A percentile compares a stretch with the other conserved stretches of the same genome.
Evolutionary conservation across 1,140 invertebrate genomes (phyloP).

Genomic region (Drosophila fuyamai): DNA sequence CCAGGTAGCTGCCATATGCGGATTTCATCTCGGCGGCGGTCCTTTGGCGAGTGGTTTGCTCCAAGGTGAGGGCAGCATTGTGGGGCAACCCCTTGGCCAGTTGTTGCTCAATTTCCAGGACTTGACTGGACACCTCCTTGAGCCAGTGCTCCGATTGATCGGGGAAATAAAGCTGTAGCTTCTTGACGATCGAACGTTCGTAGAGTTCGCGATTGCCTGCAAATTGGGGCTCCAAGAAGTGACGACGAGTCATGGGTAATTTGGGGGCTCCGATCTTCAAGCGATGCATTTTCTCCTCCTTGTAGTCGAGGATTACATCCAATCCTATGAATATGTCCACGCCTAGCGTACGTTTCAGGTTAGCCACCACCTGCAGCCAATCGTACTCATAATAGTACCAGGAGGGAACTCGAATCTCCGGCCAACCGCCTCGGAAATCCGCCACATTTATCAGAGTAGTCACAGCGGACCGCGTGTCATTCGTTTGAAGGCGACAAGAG

Average conservation of each 20-base stretch:
- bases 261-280: slow-evolving; percentile 72
- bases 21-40: slow-evolving; percentile 64
- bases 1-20: slow-evolving; percentile 74
- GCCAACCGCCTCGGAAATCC: slow-evolving; percentile 76
- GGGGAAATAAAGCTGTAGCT: slow-evolving; percentile 66
- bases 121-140: slow-evolving; percentile 62
- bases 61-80: slow-evolving; percentile 56
- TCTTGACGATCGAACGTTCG: slow-evolving; percentile 40
- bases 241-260: slow-evolving; percentile 53
- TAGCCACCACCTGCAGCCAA: slow-evolving; percentile 69
- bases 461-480: slow-evolving; percentile 45
- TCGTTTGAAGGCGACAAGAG: slow-evolving; percentile 89
- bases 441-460: slow-evolving; percentile 55
- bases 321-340: slow-evolving; percentile 75
- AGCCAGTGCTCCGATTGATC: slow-evolving; percentile 59
- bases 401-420: slow-evolving; percentile 55
- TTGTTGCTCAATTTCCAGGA: slow-evolving; percentile 65
- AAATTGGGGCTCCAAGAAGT: slow-evolving; percentile 49
- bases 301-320: slow-evolving; percentile 70
- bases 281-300: slow-evolving; percentile 69
- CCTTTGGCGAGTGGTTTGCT: slow-evolving; percentile 69
- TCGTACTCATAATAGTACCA: slow-evolving; percentile 79
- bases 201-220: slow-evolving; percentile 52
- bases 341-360: slow-evolving; percentile 62
- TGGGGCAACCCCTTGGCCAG: slow-evolving; percentile 73